Conservation (phyloP, 1,140 invertebrate genomes). For the Aphaenogaster ashmeadi region DNA sequence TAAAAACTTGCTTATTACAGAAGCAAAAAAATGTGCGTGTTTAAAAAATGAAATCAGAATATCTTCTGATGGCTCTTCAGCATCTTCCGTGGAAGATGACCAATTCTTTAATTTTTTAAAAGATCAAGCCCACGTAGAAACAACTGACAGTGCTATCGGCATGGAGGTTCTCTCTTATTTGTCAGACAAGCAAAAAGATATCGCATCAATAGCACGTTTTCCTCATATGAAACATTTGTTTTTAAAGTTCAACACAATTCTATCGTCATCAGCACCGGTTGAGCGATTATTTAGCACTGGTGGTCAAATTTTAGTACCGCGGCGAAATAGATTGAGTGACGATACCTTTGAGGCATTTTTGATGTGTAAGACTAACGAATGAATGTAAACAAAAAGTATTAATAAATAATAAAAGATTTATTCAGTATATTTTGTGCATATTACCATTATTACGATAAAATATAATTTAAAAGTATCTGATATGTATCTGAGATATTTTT, state of each 20-base stretch:
- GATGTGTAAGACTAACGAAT: constrained; percentile 22
- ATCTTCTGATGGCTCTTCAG: constrained; percentile 11
- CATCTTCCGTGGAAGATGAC: constrained; percentile 19
- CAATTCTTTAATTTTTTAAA: constrained; percentile 29
- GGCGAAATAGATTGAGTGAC: neutral
- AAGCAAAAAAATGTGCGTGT: constrained; percentile 10
- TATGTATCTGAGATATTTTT: constrained; percentile 8
- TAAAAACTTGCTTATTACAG: constrained; percentile 39
- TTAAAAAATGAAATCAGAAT: neutral
- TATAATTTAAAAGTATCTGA: constrained; percentile 38
- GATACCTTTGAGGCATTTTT: constrained; percentile 26
- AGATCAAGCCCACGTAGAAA: neutral
- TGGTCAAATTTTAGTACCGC: constrained; percentile 26
- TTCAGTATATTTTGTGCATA: constrained; percentile 3
- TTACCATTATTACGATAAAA: constrained; percentile 26
- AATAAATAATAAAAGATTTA: constrained; percentile 1
- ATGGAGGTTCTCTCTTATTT: constrained; percentile 21
- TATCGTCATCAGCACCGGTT: constrained; percentile 16
- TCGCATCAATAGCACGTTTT: constrained; percentile 18
- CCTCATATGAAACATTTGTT: neutral
- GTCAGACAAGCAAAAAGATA: constrained; percentile 28
- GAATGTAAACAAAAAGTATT: constrained; percentile 17
- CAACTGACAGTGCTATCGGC: constrained; percentile 4
- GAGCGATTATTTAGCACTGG: constrained; percentile 11
- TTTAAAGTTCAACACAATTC: constrained; percentile 19